phyloP scores from a whole-genome alignment of 2,113 vertebrate species.

The Clarias macrocephalus region DNA sequence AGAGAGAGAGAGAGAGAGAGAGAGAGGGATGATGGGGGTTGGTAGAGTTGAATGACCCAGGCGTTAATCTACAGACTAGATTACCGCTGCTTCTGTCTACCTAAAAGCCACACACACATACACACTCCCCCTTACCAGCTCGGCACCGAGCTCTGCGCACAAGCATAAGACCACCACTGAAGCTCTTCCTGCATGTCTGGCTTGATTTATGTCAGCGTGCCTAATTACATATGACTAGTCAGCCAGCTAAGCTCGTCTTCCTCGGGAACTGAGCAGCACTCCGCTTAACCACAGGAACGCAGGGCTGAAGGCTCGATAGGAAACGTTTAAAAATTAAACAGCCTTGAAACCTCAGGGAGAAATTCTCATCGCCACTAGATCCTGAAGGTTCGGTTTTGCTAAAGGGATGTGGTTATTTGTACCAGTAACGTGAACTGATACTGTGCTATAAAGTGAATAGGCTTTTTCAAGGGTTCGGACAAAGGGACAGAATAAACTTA shows the following conservation, averaged over 20 bases:
- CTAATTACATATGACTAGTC: slow-evolving; percentile 21
- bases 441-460: slow-evolving; percentile 7
- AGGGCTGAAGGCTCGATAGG: background rate
- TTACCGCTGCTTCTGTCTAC: slow-evolving; percentile 3
- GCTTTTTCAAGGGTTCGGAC: background rate
- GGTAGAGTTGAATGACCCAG: slow-evolving; percentile 11
- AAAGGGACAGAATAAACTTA: background rate
- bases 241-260: slow-evolving; percentile 17
- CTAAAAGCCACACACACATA: background rate
- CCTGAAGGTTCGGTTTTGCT: background rate
- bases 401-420: slow-evolving; percentile 11
- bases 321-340: slow-evolving; percentile 29
- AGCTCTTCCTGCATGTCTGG: background rate
- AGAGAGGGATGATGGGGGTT: background rate
- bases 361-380: slow-evolving; percentile 4
- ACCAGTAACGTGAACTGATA: slow-evolving; percentile 1
- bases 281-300: slow-evolving; percentile 35
- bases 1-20: background rate
- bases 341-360: slow-evolving; percentile 18
- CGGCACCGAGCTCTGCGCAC: background rate
- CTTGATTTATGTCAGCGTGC: slow-evolving; percentile 9
- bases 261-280: background rate
- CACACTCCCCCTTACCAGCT: background rate
- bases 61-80: slow-evolving; percentile 34
- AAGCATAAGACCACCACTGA: background rate